Percentiles rank a stretch among this genome's conserved stretches.
These are phyloP conservation scores for Rhynchotus rufescens DNA, from an alignment of 2,797 vertebrate species.

Conservation along the genomic window DNA sequence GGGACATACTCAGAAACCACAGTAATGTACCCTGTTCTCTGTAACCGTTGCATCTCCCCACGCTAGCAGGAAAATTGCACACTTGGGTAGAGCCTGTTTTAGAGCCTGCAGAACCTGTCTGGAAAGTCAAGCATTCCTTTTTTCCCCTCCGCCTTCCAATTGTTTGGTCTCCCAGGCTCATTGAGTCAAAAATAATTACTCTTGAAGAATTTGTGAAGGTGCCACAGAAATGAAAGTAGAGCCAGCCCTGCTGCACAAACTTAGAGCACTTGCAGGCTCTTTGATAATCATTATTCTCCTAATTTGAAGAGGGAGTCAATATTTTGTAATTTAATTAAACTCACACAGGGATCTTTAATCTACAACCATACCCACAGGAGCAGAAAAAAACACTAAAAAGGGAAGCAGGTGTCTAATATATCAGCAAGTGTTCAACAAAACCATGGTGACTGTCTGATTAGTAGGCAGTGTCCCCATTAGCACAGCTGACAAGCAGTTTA, in stretches of 20 bases:
- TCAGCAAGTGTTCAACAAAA: neutral
- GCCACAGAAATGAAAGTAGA: neutral
- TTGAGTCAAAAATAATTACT: neutral
- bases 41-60: neutral
- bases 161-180: neutral
- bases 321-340: neutral
- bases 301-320: neutral
- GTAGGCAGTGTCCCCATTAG: neutral
- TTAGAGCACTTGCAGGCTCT: neutral
- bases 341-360: neutral
- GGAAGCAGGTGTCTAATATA: neutral
- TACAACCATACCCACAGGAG: neutral
- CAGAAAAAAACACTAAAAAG: neutral
- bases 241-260: neutral
- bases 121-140: neutral
- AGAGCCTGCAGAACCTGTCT: neutral
- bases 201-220: neutral
- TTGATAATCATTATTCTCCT: neutral
- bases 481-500: neutral
- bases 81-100: neutral
- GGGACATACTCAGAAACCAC: neutral
- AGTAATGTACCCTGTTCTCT: neutral
- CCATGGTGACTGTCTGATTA: neutral
- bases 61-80: neutral
- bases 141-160: neutral